Evolutionary conservation across 2,113 vertebrate genomes (phyloP).

Genomic region (Macquaria ambigua): DNA sequence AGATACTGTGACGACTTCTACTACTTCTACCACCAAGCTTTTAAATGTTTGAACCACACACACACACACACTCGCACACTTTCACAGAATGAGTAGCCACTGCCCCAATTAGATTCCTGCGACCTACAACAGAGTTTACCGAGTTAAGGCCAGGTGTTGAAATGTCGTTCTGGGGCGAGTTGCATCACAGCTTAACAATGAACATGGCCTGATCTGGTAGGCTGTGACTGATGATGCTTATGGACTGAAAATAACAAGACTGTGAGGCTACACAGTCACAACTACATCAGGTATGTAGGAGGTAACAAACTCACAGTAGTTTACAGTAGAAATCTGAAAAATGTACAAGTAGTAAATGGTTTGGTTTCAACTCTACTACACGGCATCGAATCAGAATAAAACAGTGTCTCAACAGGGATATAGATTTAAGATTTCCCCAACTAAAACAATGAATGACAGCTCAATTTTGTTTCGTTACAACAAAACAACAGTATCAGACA

Average conservation of each 20-base stretch:
- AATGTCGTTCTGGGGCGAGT: constrained; percentile 1
- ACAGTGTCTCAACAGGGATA: background rate
- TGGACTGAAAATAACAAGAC: constrained; percentile 33
- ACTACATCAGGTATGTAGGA: constrained; percentile 15
- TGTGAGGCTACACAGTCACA: background rate
- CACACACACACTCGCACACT: background rate
- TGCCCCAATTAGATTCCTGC: background rate
- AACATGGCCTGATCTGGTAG: constrained; percentile 3
- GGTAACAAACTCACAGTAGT: background rate
- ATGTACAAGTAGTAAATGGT: background rate
- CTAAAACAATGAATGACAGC: constrained; percentile 2
- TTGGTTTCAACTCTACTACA: background rate
- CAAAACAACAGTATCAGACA: background rate
- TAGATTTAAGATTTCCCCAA: background rate
- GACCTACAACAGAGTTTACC: background rate
- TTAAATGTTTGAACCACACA: background rate
- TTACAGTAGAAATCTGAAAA: constrained; percentile 9
- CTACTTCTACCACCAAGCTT: background rate
- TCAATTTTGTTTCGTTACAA: background rate
- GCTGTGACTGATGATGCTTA: constrained; percentile 27
- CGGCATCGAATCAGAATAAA: background rate
- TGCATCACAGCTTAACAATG: constrained; percentile 31
- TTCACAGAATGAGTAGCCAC: constrained; percentile 10
- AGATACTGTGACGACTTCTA: background rate
- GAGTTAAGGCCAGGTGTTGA: constrained; percentile 24